A percentile compares a stretch with the other conserved stretches of the same genome.
phyloP scores from a whole-genome alignment of 2,797 vertebrate genomes.

The Lindbergichthys nudifrons region DNA sequence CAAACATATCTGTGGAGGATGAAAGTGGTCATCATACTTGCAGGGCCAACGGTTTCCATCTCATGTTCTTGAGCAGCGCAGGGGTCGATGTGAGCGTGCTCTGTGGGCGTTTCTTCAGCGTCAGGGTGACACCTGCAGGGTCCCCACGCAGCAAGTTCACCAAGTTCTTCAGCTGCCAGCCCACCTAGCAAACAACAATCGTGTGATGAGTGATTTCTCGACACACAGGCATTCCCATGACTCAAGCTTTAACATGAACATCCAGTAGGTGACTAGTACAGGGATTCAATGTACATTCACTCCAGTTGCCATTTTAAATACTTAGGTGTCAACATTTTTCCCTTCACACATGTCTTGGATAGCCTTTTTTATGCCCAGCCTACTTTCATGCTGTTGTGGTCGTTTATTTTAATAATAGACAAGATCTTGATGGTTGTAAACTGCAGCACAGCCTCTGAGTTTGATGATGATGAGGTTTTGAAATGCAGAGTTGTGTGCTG shows the following conservation, averaged over 20 bases:
- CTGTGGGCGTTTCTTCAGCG: constrained; percentile 93
- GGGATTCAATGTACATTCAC: background rate
- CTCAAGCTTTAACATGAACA: constrained; percentile 2
- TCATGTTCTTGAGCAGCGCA: constrained; percentile 93
- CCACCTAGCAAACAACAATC: constrained; percentile 83
- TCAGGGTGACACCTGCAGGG: constrained; percentile 91
- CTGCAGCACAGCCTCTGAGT: constrained; percentile 6
- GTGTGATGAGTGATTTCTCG: constrained; percentile 4
- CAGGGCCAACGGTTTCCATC: constrained; percentile 93
- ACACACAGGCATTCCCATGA: constrained; percentile 20
- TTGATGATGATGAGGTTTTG: constrained; percentile 23
- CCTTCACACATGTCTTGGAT: background rate
- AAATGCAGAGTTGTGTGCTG: constrained; percentile 35
- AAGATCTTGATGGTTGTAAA: constrained; percentile 8
- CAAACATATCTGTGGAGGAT: constrained; percentile 16
- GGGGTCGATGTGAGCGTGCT: constrained; percentile 93
- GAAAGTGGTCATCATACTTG: constrained; percentile 81
- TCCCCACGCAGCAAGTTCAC: constrained; percentile 92
- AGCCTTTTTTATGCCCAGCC: background rate
- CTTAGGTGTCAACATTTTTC: background rate
- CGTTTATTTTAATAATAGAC: constrained; percentile 32
- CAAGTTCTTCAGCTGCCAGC: constrained; percentile 95
- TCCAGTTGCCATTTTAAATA: background rate
- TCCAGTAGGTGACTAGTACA: background rate
- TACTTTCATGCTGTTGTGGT: background rate